phyloP scores from a whole-genome alignment of 2,113 vertebrate species.

The Cheilinus undulatus region DNA sequence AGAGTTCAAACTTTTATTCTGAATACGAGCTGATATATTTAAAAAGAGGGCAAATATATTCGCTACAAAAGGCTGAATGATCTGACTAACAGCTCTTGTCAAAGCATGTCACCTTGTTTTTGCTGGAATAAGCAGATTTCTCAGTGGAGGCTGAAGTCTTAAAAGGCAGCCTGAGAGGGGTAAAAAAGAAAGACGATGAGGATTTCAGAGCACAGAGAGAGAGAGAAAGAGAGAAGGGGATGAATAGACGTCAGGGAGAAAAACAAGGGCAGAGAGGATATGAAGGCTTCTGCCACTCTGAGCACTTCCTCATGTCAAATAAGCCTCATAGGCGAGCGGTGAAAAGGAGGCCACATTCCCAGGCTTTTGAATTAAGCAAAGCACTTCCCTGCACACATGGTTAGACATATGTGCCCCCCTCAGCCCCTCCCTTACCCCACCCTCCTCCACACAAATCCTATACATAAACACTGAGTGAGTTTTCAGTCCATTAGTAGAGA shows the following conservation, averaged over 20 bases:
- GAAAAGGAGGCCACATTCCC: slow-evolving; percentile 70
- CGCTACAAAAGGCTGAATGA: not conserved
- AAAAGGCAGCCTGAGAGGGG: slow-evolving; percentile 20
- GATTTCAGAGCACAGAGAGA: not conserved
- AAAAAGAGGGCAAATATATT: slow-evolving; percentile 16
- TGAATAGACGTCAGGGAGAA: slow-evolving; percentile 20
- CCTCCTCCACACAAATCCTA: slow-evolving; percentile 47
- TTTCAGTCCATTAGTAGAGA: slow-evolving; percentile 65
- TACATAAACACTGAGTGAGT: slow-evolving; percentile 34
- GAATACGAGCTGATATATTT: slow-evolving; percentile 11
- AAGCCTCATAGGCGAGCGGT: slow-evolving; percentile 49
- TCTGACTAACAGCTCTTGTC: slow-evolving; percentile 17
- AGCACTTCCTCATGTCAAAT: slow-evolving; percentile 65
- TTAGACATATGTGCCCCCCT: slow-evolving; percentile 59
- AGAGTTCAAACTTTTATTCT: not conserved
- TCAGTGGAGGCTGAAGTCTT: slow-evolving; percentile 19
- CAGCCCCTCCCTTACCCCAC: not conserved
- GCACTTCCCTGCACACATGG: slow-evolving; percentile 70
- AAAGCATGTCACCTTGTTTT: slow-evolving; percentile 37
- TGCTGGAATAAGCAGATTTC: slow-evolving; percentile 48
- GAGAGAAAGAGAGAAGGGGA: not conserved
- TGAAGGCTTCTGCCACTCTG: slow-evolving; percentile 64
- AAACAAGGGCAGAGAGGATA: slow-evolving; percentile 44
- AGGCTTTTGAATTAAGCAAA: slow-evolving; percentile 74
- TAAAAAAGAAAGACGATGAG: slow-evolving; percentile 3